Percentiles rank a stretch among this genome's conserved stretches.
phyloP scores from a whole-genome alignment of 2,113 vertebrate genomes.

The Cebus imitator region DNA sequence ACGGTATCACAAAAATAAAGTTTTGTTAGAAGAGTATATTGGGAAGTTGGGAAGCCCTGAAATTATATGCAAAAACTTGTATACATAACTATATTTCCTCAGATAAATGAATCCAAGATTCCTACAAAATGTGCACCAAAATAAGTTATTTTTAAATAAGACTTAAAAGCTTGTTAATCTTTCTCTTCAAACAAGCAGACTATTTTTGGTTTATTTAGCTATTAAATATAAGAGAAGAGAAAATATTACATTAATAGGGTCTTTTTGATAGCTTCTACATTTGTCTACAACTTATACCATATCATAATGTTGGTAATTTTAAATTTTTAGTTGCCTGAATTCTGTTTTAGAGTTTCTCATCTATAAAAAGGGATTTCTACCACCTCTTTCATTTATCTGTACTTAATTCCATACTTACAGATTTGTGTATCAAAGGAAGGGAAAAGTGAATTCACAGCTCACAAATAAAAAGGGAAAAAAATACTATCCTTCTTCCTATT shows the following conservation, averaged over 20 bases:
- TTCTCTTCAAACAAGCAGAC: neutral
- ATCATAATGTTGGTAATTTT: neutral
- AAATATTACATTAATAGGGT: neutral
- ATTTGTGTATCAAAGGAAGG: constrained; percentile 12
- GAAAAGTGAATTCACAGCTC: neutral
- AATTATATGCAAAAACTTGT: constrained; percentile 6
- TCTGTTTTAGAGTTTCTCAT: neutral
- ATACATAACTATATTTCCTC: neutral
- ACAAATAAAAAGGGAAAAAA: neutral
- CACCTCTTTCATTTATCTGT: neutral
- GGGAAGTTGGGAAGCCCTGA: neutral
- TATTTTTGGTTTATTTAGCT: neutral
- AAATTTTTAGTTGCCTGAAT: neutral
- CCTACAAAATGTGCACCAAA: constrained; percentile 20
- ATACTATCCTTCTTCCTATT: neutral
- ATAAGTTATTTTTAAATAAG: neutral
- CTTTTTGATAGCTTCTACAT: neutral
- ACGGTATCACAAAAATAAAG: neutral
- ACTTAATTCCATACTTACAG: neutral
- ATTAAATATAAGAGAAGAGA: neutral
- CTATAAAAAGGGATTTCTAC: neutral
- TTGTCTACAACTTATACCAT: neutral
- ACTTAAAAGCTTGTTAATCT: constrained; percentile 8
- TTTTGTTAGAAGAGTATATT: neutral
- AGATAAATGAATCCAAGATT: neutral